phyloP scores from a whole-genome alignment of 2,113 vertebrate species.

The Monarcha castaneiventris region DNA sequence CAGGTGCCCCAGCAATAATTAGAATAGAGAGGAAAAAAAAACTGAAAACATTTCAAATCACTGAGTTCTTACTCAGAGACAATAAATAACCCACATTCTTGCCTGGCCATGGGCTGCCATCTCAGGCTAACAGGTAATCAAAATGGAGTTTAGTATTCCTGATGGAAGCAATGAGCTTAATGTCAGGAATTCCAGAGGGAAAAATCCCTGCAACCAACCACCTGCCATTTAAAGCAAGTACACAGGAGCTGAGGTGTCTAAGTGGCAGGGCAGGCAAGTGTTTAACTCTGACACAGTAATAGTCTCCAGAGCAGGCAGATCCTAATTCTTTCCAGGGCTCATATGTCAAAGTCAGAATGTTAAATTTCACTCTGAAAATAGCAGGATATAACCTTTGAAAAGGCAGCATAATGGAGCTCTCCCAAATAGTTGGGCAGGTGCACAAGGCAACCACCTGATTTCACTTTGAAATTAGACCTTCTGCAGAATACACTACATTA shows the following conservation, averaged over 20 bases:
- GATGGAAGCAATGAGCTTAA: not conserved
- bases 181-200: not conserved
- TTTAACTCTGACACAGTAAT: not conserved
- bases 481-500: not conserved
- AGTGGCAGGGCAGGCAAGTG: not conserved
- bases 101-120: not conserved
- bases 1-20: not conserved
- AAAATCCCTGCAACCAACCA: not conserved
- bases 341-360: constrained; percentile 21
- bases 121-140: not conserved
- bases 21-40: not conserved
- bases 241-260: not conserved
- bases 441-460: not conserved
- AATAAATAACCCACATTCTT: not conserved
- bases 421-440: not conserved
- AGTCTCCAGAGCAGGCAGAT: not conserved
- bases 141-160: not conserved
- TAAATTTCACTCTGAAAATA: constrained; percentile 38
- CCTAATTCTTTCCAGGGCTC: not conserved
- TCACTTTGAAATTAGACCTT: constrained; percentile 14
- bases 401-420: not conserved
- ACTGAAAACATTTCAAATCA: not conserved
- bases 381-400: constrained; percentile 24
- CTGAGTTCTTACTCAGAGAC: not conserved
- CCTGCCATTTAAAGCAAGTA: not conserved